phyloP scores from a whole-genome alignment of 1,140 invertebrate species.

The Marisa cornuarietis region DNA sequence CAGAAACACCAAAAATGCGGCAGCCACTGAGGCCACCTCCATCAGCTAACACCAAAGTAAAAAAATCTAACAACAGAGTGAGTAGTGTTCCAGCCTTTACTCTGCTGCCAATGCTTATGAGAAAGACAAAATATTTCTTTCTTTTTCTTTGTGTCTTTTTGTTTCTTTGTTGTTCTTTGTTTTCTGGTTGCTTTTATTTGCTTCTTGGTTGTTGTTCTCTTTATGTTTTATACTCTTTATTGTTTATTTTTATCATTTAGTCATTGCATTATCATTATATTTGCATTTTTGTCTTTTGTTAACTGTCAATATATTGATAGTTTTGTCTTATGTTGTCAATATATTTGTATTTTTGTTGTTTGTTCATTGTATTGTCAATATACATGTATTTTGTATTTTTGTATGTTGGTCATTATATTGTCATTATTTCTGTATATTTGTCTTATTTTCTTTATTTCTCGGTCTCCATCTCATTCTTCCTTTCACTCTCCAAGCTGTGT shows the following conservation, averaged over 20 bases:
- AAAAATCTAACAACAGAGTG: conserved; percentile 28
- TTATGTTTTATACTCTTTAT: too few relatives aligned
- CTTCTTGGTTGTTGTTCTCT: too few relatives aligned
- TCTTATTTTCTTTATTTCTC: neutral
- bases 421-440: neutral
- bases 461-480: neutral
- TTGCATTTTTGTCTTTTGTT: too few relatives aligned
- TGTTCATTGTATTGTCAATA: neutral
- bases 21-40: conserved; percentile 48
- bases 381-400: neutral
- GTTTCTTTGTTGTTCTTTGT: neutral
- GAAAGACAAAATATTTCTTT: too few relatives aligned
- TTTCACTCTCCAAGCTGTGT: neutral
- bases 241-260: too few relatives aligned
- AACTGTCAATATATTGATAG: too few relatives aligned
- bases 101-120: too few relatives aligned
- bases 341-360: neutral
- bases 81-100: too few relatives aligned
- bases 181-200: neutral
- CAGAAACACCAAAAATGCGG: conserved; percentile 55
- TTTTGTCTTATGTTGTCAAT: neutral
- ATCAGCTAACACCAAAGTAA: conserved; percentile 43
- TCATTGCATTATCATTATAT: too few relatives aligned
- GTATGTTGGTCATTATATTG: neutral
- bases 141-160: neutral